Evolutionary conservation across 2,888 invertebrate genomes (phyloP).

Genomic region (Limenitis camilla): DNA sequence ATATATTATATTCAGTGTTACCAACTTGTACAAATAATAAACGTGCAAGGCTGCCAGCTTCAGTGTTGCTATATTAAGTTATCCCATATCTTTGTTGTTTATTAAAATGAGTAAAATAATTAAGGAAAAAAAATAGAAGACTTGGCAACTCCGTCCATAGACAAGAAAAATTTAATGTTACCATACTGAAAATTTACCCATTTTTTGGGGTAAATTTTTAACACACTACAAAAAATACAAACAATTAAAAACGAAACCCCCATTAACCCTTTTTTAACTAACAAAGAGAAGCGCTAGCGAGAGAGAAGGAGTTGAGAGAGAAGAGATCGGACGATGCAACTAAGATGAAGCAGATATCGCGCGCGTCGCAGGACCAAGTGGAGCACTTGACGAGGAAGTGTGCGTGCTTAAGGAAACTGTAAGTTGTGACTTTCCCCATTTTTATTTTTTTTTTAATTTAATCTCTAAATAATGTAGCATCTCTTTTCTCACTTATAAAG

Average conservation of each 20-base stretch:
- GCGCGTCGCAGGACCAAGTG: slow-evolving; percentile 68
- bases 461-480: background rate
- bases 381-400: slow-evolving; percentile 77
- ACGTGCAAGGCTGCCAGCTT: too few relatives aligned
- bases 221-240: slow-evolving; percentile 1
- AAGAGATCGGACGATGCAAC: slow-evolving; percentile 56
- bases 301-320: slow-evolving; percentile 58
- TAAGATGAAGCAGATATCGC: slow-evolving; percentile 60
- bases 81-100: too few relatives aligned
- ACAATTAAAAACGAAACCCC: slow-evolving; percentile 5
- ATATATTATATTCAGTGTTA: too few relatives aligned
- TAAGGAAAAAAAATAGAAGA: too few relatives aligned
- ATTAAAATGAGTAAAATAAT: too few relatives aligned
- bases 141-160: too few relatives aligned
- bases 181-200: background rate
- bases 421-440: slow-evolving; percentile 41
- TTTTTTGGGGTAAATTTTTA: slow-evolving; percentile 1
- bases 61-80: too few relatives aligned
- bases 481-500: too few relatives aligned
- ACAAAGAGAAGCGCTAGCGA: slow-evolving; percentile 61
- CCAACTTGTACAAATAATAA: too few relatives aligned
- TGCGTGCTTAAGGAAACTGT: slow-evolving; percentile 77
- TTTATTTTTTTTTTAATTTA: slow-evolving; percentile 1
- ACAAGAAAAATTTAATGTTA: too few relatives aligned
- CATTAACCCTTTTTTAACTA: slow-evolving; percentile 39